These are phyloP conservation scores for Phallusia fumigata DNA, from an alignment of 23 tunicate species.

Conservation along the genomic window DNA sequence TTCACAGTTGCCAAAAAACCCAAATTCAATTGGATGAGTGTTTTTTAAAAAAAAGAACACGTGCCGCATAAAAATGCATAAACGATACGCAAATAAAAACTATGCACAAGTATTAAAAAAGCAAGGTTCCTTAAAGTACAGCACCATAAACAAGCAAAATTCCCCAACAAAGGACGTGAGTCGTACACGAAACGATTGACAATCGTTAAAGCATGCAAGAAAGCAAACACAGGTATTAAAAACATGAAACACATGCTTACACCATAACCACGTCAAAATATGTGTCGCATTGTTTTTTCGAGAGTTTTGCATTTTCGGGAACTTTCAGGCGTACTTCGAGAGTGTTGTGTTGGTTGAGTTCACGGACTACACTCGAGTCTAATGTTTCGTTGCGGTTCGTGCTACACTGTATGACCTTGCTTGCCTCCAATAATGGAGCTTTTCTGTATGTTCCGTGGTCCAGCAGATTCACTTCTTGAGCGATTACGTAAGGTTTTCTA, in stretches of 20 bases:
- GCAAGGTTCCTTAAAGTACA: too few relatives aligned
- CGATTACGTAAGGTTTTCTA: neutral
- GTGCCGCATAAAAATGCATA: too few relatives aligned
- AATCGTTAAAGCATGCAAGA: too few relatives aligned
- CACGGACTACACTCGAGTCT: neutral
- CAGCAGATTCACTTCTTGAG: neutral
- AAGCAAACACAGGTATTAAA: too few relatives aligned
- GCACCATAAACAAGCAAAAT: too few relatives aligned
- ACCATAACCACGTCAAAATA: conserved; percentile 5
- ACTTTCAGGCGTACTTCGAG: neutral
- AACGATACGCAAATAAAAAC: too few relatives aligned
- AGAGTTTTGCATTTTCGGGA: neutral
- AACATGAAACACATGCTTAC: neutral
- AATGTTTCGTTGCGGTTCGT: neutral
- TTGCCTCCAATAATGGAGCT: neutral
- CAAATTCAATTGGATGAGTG: too few relatives aligned
- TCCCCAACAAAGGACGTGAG: too few relatives aligned
- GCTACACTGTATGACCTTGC: neutral
- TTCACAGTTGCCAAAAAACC: too few relatives aligned
- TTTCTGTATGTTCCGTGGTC: neutral
- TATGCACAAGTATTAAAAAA: too few relatives aligned
- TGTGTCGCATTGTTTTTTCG: neutral
- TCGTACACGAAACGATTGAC: too few relatives aligned
- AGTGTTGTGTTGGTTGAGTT: neutral
- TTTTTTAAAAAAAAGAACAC: too few relatives aligned